Conservation (phyloP, 1,140 invertebrate species). For the Alviniconcha marisindica region DNA sequence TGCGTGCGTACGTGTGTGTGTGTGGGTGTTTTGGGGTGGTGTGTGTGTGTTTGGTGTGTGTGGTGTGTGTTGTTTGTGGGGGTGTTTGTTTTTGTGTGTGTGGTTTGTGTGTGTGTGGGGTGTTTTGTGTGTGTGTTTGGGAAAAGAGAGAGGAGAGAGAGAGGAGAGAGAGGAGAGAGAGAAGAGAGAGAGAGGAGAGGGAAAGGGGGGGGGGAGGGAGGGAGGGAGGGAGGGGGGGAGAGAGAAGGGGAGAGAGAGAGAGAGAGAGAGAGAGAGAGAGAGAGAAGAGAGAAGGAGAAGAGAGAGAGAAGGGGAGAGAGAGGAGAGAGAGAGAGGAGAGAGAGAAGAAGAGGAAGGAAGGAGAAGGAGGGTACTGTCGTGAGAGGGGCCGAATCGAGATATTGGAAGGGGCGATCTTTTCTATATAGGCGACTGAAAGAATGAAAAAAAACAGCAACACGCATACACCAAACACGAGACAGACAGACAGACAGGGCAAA, state of each 20-base stretch:
- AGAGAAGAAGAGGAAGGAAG: neutral
- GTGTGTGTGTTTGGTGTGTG: conserved; percentile 1
- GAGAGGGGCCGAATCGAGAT: neutral
- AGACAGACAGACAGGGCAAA: no score
- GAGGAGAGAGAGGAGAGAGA: neutral
- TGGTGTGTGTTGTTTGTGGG: neutral
- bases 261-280: neutral
- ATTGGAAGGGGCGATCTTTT: no score
- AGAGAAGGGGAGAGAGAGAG: neutral
- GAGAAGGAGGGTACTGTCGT: neutral
- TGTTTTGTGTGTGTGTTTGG: neutral
- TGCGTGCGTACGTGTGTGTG: conserved; percentile 12
- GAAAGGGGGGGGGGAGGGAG: neutral
- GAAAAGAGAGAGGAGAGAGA: no score
- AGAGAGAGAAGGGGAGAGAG: neutral
- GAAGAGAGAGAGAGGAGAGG: neutral
- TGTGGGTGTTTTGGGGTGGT: neutral
- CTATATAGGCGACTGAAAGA: no score
- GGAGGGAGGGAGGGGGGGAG: neutral
- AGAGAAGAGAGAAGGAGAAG: neutral
- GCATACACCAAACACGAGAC: no score
- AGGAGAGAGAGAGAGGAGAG: neutral
- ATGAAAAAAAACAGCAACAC: no score
- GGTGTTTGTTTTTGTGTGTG: neutral
- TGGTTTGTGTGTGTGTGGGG: neutral